Base-by-base conservation (phyloP, 2,113 vertebrate genomes). In the Recurvirostra avosetta region DNA sequence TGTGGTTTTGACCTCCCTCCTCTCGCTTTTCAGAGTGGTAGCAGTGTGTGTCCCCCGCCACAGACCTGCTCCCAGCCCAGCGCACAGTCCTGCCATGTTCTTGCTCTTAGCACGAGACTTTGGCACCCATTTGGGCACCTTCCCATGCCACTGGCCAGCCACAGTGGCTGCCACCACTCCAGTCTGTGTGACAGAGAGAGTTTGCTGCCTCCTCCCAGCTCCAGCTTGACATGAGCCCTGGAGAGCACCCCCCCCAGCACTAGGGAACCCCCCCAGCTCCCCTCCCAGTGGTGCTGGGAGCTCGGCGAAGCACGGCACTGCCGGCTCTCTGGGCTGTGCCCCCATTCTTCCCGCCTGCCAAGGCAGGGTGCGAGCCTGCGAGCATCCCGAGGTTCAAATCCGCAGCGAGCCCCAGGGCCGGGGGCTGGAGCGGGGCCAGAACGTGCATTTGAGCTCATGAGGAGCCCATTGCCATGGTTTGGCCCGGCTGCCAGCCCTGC, bases 401-500 rank as follows among this genome's bases (percentile, higher is more conserved):
- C 1, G 0, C 59, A 49, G 27, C 1, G 3, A 75, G n/a, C 27
- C 29, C 36, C 9, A 10, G 21, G 25, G 8, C 9, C 2, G 0
- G 19, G 58, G 32, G 9, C 30, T 74, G 77, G 77, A 93, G 55
- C 20, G 2, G 41, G 55, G 65, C 30, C 43, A n/a, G 53, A 41
- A 8, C 1, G 0, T 32, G 5, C 23, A 2, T 77, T 55, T 67
- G 70, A 66, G 58, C 40, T 76, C 52, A 8, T 40, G 26, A 38
- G 38, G 50, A 41, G n/a, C 23, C 32, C 55, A 7, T 38, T 55
- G 45, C 32, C 41, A 50, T 25, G 50, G 11, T 55, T 85, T 79
- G 5, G 8, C 45, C 15, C 1, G 0, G n/a, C 72, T 90, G 58
- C 34, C 49, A 59, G n/a, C 27, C 20, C 58, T 72, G 23, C 59